These are phyloP conservation scores for Upupa epops DNA, from an alignment of 2,113 vertebrate species.

Conservation along the genomic window DNA sequence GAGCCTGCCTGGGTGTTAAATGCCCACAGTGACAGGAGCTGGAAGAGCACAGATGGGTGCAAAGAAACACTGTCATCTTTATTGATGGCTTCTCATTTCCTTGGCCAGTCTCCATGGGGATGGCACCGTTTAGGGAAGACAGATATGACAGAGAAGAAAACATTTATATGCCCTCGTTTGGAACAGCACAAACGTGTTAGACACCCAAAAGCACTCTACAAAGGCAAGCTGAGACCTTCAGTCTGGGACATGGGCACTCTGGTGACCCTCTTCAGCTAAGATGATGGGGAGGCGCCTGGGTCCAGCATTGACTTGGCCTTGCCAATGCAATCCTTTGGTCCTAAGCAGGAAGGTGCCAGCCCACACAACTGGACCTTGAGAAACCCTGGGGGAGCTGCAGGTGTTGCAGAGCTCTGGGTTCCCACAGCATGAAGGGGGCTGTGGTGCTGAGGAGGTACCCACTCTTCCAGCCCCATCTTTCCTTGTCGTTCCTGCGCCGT, in stretches of 20 bases:
- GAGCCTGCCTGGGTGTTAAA: neutral
- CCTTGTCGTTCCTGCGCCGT: neutral
- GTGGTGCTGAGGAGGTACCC: fast-evolving
- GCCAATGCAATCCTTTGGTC: neutral
- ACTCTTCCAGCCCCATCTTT: neutral
- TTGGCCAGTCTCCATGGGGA: constrained; percentile 12
- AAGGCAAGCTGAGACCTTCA: neutral
- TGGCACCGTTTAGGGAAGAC: constrained; percentile 19
- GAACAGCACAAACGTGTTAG: neutral
- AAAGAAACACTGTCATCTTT: neutral
- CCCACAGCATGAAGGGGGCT: neutral
- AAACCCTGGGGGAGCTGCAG: neutral
- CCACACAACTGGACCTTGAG: neutral
- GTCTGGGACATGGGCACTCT: neutral
- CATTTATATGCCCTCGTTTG: neutral
- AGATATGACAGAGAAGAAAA: constrained; percentile 22
- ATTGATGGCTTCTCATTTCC: constrained; percentile 39
- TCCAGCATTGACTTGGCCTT: neutral
- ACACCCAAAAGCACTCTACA: neutral
- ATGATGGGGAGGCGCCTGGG: fast-evolving
- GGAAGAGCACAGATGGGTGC: constrained; percentile 44
- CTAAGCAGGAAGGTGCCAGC: neutral
- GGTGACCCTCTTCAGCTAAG: neutral
- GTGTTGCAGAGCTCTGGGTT: neutral
- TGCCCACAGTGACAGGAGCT: constrained; percentile 18